These are phyloP conservation scores for Urosaurus nigricauda DNA, from an alignment of 2,797 vertebrate species.

Conservation along the genomic window DNA sequence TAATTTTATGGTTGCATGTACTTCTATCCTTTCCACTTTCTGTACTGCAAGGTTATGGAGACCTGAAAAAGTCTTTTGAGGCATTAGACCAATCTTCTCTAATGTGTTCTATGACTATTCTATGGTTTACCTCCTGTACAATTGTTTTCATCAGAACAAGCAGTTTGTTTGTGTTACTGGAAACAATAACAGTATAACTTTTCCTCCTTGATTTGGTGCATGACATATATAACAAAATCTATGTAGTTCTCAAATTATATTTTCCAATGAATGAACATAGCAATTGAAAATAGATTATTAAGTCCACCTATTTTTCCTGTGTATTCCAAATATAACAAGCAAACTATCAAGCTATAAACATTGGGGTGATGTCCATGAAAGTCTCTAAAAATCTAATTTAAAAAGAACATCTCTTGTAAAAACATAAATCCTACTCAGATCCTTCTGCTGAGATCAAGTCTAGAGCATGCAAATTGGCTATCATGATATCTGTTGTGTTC, in stretches of 20 bases:
- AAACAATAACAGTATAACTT: constrained; percentile 2
- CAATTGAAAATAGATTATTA: neutral
- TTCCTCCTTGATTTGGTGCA: too few relatives aligned
- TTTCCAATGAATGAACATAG: neutral
- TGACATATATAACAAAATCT: neutral
- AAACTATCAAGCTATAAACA: neutral
- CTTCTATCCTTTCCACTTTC: neutral
- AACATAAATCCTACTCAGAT: neutral
- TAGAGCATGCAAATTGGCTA: neutral
- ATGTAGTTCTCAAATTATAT: neutral
- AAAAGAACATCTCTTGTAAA: neutral
- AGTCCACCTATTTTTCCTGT: neutral
- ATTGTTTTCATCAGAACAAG: neutral
- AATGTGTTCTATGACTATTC: neutral
- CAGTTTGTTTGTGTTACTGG: neutral
- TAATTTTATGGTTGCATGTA: neutral
- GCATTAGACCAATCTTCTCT: constrained; percentile 5
- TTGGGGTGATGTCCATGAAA: neutral
- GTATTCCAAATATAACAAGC: neutral
- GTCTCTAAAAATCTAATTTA: neutral
- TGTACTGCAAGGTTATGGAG: neutral
- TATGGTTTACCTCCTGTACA: neutral
- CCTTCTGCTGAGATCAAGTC: neutral
- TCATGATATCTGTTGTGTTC: neutral
- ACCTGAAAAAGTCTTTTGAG: neutral